Percentiles rank a stretch among this genome's conserved stretches.
These are phyloP conservation scores for Cephus cinctus DNA, from an alignment of 1,140 invertebrate species.

Conservation along the genomic window DNA sequence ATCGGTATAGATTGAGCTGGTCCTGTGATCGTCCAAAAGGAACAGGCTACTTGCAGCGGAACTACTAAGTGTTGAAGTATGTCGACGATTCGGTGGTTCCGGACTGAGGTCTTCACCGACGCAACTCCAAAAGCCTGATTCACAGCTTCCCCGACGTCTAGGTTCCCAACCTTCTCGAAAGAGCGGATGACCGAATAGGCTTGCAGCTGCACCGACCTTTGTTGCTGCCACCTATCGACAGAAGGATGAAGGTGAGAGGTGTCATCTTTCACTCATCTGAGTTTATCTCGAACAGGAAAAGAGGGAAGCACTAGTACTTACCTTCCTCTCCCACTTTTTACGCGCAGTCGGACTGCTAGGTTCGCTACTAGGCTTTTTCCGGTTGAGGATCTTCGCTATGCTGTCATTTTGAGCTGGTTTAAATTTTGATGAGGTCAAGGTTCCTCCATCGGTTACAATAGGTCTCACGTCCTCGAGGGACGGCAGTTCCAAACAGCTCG, in stretches of 20 bases:
- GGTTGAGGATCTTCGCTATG: constrained; percentile 49
- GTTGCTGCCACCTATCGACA: too few relatives aligned
- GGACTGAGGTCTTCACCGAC: constrained; percentile 69
- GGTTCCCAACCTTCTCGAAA: constrained; percentile 56
- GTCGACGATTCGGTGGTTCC: constrained; percentile 49
- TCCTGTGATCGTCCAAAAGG: constrained; percentile 66
- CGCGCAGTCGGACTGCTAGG: constrained; percentile 52
- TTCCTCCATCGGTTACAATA: constrained; percentile 35
- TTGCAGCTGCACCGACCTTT: constrained; percentile 48
- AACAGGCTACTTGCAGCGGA: constrained; percentile 63
- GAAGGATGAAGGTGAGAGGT: too few relatives aligned
- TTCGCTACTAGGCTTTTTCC: constrained; percentile 51
- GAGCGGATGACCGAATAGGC: constrained; percentile 56
- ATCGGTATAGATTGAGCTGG: constrained; percentile 82
- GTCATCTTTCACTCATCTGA: too few relatives aligned
- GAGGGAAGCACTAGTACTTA: constrained; percentile 12
- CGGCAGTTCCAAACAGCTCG: constrained; percentile 73
- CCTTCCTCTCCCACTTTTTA: constrained; percentile 55
- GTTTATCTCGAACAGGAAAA: background rate
- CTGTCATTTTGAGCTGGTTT: constrained; percentile 49
- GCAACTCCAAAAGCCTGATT: constrained; percentile 86
- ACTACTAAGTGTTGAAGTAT: constrained; percentile 57
- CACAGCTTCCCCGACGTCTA: constrained; percentile 77
- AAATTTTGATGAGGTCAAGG: constrained; percentile 36
- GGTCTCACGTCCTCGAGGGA: constrained; percentile 56